Evolutionary conservation across 2,797 vertebrate genomes (phyloP), one percentile per base, ranked within the genome.

Genomic region (Discoglossus pictus): DNA sequence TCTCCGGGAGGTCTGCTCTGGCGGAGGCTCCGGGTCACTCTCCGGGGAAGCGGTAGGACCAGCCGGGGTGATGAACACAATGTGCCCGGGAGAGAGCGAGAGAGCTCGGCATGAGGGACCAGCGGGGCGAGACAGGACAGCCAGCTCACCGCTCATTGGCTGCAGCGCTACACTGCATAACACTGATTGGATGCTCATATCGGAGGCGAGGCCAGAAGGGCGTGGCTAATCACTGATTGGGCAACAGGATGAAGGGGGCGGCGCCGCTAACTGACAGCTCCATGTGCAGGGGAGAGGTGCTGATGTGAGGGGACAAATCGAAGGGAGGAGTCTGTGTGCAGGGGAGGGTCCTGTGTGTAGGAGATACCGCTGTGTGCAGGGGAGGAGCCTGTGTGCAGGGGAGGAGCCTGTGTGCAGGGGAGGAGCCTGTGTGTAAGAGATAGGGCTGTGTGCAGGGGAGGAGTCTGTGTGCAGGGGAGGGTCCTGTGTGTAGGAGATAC

Each of bases 91-190:
- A 62, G 40, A 27, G 48, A 55, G 6, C 66, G 47, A 7, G 17
- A 38, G 8, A 38, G 21, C 58, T 8, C 48, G 58, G 50, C 66
- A 62, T 48, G 60, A 70, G 60, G 68, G 68, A 43, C 63, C 68
- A 58, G 60, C 67, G 62, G 68, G 68, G 43, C 36, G 52, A 58
- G 25, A 4, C 59, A 34, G n/a, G 55, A 36, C 35, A 42, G 7
- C 9, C 23, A 39, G 17, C 23, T 25, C 9, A 1, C 1, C 4
- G 3, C 13, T 27, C 3, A 63, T 63, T 70, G 59, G 59, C 2
- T 53, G 36, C n/a, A 6, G 51, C 16, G 7, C n/a, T 39, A 9
- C 24, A 4, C 8, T 20, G 12, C 42, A 42, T 2, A 2, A 0
- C 35, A 2, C 17, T 25, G 1, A 69, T 70, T 70, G 23, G 67